Evolutionary conservation across 2,797 vertebrate genomes (phyloP).

Genomic region (Xenentodon cancila): DNA sequence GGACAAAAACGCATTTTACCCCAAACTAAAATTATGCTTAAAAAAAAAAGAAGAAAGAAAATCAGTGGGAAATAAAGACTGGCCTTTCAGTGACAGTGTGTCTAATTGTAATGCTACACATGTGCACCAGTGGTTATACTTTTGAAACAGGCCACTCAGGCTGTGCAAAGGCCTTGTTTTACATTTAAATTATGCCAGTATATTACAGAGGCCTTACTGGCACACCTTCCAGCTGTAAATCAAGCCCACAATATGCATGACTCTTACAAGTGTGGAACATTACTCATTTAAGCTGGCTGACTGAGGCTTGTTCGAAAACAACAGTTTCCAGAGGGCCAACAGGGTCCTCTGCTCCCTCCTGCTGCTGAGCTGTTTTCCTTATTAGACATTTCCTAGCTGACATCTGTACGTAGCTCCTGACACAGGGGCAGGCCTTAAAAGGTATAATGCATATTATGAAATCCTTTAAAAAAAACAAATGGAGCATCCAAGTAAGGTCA

Average conservation of each 20-base stretch:
- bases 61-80: background rate
- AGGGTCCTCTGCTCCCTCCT: constrained; percentile 47
- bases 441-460: constrained; percentile 67
- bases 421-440: constrained; percentile 61
- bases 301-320: constrained; percentile 39
- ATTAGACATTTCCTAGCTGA: constrained; percentile 71
- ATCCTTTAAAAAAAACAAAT: constrained; percentile 26
- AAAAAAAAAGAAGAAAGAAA: constrained; percentile 6
- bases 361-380: constrained; percentile 59
- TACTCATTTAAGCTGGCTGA: constrained; percentile 28
- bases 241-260: constrained; percentile 4
- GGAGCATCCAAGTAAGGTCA: constrained; percentile 46
- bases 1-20: constrained; percentile 20
- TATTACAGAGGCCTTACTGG: background rate
- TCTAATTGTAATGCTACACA: constrained; percentile 33
- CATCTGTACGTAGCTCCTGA: constrained; percentile 66
- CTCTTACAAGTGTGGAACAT: constrained; percentile 5
- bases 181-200: background rate
- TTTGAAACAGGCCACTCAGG: background rate
- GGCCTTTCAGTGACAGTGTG: background rate
- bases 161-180: constrained; percentile 4
- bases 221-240: constrained; percentile 4
- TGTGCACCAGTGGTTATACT: constrained; percentile 4
- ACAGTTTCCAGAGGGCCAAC: constrained; percentile 34
- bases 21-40: constrained; percentile 5